A percentile compares a stretch with the other conserved stretches of the same genome.
Conservation (phyloP, 2,888 invertebrate species). For the Drosophila nr. medialis region DNA sequence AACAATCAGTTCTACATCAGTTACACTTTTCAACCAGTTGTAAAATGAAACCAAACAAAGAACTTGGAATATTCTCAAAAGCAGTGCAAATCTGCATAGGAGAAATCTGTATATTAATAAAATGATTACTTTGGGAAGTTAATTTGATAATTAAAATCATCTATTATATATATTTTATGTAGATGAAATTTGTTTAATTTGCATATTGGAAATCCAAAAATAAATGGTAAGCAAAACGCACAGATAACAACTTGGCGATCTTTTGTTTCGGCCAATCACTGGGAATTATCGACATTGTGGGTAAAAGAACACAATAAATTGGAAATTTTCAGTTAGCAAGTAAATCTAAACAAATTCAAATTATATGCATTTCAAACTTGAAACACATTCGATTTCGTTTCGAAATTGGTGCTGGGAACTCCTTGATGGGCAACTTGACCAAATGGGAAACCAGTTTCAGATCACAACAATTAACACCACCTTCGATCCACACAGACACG, state of each 20-base stretch:
- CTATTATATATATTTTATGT: not conserved
- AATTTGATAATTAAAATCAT: not conserved
- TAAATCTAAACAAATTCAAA: conserved; percentile 64
- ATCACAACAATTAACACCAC: conserved; percentile 34
- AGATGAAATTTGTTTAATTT: not conserved
- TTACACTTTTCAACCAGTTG: not conserved
- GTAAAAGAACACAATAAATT: conserved; percentile 16
- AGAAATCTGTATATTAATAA: too few species aligned
- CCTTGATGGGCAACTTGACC: conserved; percentile 74
- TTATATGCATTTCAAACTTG: conserved; percentile 52
- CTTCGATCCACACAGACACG: not conserved
- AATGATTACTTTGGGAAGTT: not conserved
- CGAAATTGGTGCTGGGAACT: conserved; percentile 54
- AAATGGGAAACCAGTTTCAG: conserved; percentile 70
- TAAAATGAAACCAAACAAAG: not conserved
- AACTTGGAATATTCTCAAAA: not conserved
- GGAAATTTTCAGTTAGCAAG: conserved; percentile 26
- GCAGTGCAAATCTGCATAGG: not conserved
- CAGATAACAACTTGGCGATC: not conserved
- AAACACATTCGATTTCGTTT: conserved; percentile 67
- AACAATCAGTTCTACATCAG: not conserved
- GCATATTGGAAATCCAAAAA: not conserved
- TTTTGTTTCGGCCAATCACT: conserved; percentile 11
- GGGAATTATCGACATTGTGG: conserved; percentile 19
- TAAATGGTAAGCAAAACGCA: not conserved